A percentile compares a stretch with the other conserved stretches of the same genome.
phyloP scores from a whole-genome alignment of 1,140 invertebrate genomes.

The Drosophila kohkoa region DNA sequence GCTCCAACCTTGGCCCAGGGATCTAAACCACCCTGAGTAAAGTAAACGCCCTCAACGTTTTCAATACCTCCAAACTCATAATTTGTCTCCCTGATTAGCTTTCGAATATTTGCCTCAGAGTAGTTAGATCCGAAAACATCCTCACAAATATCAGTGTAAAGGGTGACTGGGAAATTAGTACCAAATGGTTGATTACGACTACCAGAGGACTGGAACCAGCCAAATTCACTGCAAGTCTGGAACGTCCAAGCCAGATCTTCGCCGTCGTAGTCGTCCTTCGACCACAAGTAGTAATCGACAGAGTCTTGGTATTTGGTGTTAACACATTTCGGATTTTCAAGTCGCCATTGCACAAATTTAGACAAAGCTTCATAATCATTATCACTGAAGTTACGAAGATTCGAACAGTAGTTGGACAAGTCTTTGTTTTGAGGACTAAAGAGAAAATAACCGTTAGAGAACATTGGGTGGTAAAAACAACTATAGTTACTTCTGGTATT shows the following conservation, averaged over 20 bases:
- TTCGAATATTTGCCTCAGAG: constrained; percentile 36
- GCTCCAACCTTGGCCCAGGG: constrained; percentile 88
- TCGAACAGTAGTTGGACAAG: constrained; percentile 47
- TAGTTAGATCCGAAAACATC: constrained; percentile 86
- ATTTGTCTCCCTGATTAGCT: constrained; percentile 86
- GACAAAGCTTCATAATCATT: constrained; percentile 66
- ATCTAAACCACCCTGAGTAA: constrained; percentile 88
- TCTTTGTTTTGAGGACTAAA: constrained; percentile 53
- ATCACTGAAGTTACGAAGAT: constrained; percentile 50
- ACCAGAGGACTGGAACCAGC: constrained; percentile 89
- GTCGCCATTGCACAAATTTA: constrained; percentile 53
- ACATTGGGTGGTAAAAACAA: neutral
- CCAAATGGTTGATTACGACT: constrained; percentile 88
- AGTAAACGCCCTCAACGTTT: constrained; percentile 87
- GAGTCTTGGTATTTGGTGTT: constrained; percentile 52
- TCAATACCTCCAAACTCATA: constrained; percentile 86
- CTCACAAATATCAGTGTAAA: constrained; percentile 87
- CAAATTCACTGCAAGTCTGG: constrained; percentile 91
- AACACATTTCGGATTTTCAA: constrained; percentile 49
- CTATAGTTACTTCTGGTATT: constrained; percentile 66
- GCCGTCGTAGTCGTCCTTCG: constrained; percentile 54
- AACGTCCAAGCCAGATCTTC: constrained; percentile 86
- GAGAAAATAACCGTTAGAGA: neutral
- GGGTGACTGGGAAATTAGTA: constrained; percentile 86
- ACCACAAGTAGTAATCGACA: constrained; percentile 61